These are phyloP conservation scores for Alligator sinensis DNA, from an alignment of 2,113 vertebrate species.

Conservation along the genomic window DNA sequence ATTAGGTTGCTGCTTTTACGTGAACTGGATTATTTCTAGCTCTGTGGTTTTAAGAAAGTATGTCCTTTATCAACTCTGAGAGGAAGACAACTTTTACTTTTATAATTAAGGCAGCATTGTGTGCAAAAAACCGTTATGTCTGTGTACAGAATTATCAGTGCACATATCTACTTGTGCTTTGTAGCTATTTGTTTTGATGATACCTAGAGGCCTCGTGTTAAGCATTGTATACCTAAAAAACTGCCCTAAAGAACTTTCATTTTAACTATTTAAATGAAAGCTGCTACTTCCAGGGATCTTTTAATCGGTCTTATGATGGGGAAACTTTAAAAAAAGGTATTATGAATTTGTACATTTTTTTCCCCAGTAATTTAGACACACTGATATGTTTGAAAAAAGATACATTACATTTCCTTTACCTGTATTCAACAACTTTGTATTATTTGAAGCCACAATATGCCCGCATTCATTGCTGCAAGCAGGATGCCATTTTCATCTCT, in stretches of 20 bases:
- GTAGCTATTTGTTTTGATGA: neutral
- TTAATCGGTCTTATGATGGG: neutral
- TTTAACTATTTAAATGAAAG: neutral
- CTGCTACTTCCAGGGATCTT: neutral
- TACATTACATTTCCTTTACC: neutral
- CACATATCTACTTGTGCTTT: accelerated
- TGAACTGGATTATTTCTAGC: neutral
- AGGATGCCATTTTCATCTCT: neutral
- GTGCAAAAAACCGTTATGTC: accelerated
- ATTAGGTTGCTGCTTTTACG: neutral
- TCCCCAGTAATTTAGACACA: neutral
- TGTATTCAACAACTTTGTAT: neutral
- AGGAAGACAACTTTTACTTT: neutral
- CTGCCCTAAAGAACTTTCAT: neutral
- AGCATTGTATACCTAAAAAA: neutral
- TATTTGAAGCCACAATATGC: neutral
- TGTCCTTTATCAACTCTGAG: neutral
- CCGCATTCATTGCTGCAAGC: neutral
- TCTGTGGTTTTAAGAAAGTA: neutral
- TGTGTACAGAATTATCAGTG: neutral
- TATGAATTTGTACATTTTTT: neutral
- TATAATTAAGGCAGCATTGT: neutral
- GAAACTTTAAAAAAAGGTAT: neutral
- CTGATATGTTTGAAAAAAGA: neutral
- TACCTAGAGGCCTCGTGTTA: neutral